These are phyloP conservation scores for Dipodomys stephensi DNA, from an alignment of 2,113 vertebrate species.

Conservation along the genomic window DNA sequence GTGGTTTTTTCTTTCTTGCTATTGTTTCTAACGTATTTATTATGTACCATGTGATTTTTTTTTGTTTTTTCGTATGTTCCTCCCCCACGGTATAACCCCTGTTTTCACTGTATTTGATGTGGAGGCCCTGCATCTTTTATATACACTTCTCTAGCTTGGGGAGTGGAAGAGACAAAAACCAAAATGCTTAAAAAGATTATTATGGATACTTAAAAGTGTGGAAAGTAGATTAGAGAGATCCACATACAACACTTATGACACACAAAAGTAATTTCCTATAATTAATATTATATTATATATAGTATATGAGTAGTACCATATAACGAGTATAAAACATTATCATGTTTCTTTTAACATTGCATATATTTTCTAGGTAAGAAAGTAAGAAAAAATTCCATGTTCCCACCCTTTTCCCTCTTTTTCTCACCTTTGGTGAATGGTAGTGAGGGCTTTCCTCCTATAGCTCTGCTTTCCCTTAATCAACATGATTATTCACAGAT, in stretches of 20 bases:
- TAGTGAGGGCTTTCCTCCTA: neutral
- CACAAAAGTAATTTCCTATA: neutral
- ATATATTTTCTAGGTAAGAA: slow-evolving; percentile 20
- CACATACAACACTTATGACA: neutral
- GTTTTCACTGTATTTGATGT: no score
- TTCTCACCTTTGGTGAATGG: neutral
- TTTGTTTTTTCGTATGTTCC: no score
- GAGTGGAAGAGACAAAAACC: no score
- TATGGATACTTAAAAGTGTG: neutral
- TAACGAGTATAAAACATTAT: neutral
- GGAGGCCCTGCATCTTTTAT: no score
- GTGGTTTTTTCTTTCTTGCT: no score
- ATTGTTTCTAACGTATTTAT: no score
- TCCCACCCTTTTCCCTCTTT: neutral
- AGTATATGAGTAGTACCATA: neutral
- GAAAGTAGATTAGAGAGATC: neutral
- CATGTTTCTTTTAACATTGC: neutral
- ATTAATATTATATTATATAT: neutral
- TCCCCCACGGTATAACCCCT: no score
- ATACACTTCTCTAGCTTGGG: no score
- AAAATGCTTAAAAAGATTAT: neutral
- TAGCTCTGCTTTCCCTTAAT: neutral
- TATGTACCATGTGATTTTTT: no score
- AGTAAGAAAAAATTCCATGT: neutral
- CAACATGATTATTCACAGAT: neutral